phyloP scores from a whole-genome alignment of 1,140 invertebrate species.

The Magallana ariakensis region DNA sequence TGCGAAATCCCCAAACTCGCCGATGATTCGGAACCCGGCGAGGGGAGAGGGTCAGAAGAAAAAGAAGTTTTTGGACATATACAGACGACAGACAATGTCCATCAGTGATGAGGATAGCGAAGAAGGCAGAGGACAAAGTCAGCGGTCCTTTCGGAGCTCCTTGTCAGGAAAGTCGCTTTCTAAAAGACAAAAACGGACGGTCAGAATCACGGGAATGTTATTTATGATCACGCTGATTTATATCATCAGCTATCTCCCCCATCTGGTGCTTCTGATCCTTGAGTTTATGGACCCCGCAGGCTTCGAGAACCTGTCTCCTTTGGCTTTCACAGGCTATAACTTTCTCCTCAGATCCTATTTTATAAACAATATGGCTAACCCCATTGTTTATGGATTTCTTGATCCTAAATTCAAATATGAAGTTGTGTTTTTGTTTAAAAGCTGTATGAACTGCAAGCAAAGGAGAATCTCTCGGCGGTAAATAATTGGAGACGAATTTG shows the following conservation, averaged over 20 bases:
- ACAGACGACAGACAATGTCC: conserved; percentile 38
- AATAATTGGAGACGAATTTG: not conserved
- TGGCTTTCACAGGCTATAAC: conserved; percentile 49
- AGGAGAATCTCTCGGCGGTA: not conserved
- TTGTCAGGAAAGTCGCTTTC: not conserved
- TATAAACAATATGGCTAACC: conserved; percentile 61
- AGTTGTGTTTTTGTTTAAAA: conserved; percentile 39
- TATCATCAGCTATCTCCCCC: conserved; percentile 65
- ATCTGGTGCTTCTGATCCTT: conserved; percentile 55
- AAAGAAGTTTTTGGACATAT: not conserved
- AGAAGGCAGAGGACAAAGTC: not conserved
- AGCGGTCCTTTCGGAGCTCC: not conserved
- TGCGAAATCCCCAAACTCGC: not conserved
- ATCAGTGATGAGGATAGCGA: conserved; percentile 21
- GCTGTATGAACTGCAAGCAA: conserved; percentile 43
- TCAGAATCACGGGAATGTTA: conserved; percentile 63
- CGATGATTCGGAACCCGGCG: not conserved
- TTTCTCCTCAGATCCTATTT: conserved; percentile 61
- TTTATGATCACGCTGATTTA: conserved; percentile 66
- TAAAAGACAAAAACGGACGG: conserved; percentile 53
- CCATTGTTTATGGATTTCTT: conserved; percentile 58
- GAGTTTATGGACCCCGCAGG: conserved; percentile 52
- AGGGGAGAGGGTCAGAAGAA: not conserved
- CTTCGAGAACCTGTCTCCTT: conserved; percentile 45
- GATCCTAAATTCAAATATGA: conserved; percentile 55